Base-by-base conservation (phyloP, 2,888 invertebrate genomes). In the Tenthredo livida region DNA sequence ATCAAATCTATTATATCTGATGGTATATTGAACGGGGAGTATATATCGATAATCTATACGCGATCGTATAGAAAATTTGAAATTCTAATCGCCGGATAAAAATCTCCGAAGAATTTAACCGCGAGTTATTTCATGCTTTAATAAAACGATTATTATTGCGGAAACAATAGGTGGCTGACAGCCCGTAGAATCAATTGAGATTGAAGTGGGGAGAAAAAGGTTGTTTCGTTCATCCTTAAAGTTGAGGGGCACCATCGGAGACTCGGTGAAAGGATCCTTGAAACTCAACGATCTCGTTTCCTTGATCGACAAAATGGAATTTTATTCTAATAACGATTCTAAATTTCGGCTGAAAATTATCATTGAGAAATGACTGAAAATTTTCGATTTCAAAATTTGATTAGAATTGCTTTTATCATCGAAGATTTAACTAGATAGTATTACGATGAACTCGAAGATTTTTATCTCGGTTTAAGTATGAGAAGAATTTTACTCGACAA, bases 1-100 rank as follows among this genome's bases (percentile, higher is more conserved):
- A 25, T 25, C 43, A 40, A 40, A 72, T 72, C n/a, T 21, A 72
- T 72, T 21, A 72, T 72, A n/a, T 37, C 40, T 54, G 50, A 54
- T n/a, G 6, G 7, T 54, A n/a, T 7, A 54, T 54, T n/a, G 7
- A 54, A 54, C n/a, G n/a, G 5, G n/a, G 54, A n/a, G n/a, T n/a
- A n/a, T n/a, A n/a, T 54, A 1, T n/a, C 7, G n/a, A n/a, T n/a
- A 54, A n/a, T 54, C n/a, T 54, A 5, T n/a, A 54, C 54, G 54
- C n/a, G n/a, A 54, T 54, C 47, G 15, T 15, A n/a, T 54, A 17
- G 2, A 6, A n/a, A n/a, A 54, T n/a, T 54, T n/a, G 54, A n/a
- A n/a, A 54, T 54, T 54, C 1, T 54, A 54, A 54, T 54, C n/a
- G 1, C n/a, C n/a, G 50, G 9, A 37, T n/a, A 33, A 33, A 33